phyloP scores from a whole-genome alignment of 2,113 vertebrate species.

The Centropus bengalensis region DNA sequence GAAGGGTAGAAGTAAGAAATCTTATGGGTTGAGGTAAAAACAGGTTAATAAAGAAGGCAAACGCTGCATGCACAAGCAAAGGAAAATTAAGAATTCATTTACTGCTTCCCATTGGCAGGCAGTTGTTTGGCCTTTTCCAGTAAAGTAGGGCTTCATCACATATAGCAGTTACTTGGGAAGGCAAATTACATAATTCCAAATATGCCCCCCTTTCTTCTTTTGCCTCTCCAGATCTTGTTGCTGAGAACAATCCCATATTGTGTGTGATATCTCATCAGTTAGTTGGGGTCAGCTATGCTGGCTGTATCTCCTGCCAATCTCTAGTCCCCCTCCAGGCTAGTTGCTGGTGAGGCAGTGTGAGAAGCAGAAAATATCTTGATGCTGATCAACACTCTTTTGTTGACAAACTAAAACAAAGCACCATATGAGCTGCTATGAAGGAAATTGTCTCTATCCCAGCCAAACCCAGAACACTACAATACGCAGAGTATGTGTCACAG shows the following conservation, averaged over 20 bases:
- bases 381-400: background rate
- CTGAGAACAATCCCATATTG: background rate
- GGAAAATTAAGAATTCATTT: background rate
- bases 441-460: background rate
- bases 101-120: background rate
- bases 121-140: background rate
- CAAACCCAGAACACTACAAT: background rate
- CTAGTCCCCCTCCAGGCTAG: background rate
- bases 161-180: background rate
- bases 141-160: background rate
- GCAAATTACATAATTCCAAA: background rate
- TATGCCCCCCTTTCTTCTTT: background rate
- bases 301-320: background rate
- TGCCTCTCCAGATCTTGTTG: background rate
- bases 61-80: background rate
- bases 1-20: background rate
- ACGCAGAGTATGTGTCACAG: background rate
- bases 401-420: background rate
- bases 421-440: background rate
- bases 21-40: fast-evolving
- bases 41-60: background rate
- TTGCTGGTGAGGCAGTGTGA: background rate
- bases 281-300: background rate
- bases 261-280: background rate
- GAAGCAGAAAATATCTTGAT: background rate